Evolutionary conservation across 2,797 vertebrate species (phyloP).

Genomic region (Anguilla anguilla): DNA sequence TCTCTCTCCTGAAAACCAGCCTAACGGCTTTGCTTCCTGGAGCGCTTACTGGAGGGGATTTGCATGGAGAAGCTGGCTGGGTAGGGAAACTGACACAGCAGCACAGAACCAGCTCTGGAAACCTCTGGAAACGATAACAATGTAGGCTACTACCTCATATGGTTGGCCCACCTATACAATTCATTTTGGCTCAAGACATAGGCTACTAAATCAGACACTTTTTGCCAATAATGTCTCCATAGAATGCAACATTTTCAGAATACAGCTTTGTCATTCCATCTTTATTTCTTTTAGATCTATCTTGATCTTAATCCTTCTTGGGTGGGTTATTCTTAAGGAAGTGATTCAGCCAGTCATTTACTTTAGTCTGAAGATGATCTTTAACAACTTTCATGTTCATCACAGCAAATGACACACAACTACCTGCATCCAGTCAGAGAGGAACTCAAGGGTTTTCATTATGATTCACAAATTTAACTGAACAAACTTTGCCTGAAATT

Average conservation of each 20-base stretch:
- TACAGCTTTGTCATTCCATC: background rate
- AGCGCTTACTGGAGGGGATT: constrained; percentile 55
- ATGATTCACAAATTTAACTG: background rate
- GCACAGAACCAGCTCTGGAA: background rate
- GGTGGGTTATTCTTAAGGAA: background rate
- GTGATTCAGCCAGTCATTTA: background rate
- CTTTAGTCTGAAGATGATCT: background rate
- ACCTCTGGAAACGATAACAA: background rate
- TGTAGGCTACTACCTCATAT: too few relatives aligned
- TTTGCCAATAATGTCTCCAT: background rate
- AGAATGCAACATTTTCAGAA: background rate
- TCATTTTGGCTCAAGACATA: background rate
- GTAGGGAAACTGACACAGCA: constrained; percentile 29
- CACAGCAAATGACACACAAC: background rate
- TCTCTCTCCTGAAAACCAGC: background rate
- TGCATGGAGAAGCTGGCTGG: constrained; percentile 52
- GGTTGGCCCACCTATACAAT: background rate
- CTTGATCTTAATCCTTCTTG: background rate
- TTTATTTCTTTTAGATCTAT: background rate
- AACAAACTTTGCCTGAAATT: background rate
- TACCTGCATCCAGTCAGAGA: background rate
- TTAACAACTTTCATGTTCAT: background rate
- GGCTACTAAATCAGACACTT: background rate
- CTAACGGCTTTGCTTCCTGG: constrained; percentile 38
- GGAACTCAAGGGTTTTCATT: background rate